Evolutionary conservation across 2,888 invertebrate genomes (phyloP).

Genomic region (Synergus umbraculus): DNA sequence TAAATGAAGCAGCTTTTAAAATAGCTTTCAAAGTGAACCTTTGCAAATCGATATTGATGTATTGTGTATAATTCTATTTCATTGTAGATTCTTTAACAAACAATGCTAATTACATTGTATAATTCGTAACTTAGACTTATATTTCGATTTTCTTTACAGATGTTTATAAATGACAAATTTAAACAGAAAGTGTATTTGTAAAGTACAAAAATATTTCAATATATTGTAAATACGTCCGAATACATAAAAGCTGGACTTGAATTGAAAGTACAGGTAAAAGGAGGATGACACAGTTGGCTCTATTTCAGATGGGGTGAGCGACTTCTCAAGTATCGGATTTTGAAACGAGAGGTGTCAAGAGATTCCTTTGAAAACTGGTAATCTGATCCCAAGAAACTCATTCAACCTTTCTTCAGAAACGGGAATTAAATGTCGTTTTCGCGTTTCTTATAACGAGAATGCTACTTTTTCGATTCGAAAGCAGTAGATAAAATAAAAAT

Average conservation of each 20-base stretch:
- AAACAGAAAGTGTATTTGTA: not conserved
- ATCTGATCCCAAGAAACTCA: constrained; percentile 45
- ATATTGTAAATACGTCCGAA: not conserved
- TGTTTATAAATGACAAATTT: not conserved
- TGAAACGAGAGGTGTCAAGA: constrained; percentile 40
- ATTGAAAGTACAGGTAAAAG: constrained; percentile 8
- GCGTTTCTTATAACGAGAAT: constrained; percentile 47
- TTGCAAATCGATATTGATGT: not conserved
- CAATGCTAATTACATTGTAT: not conserved
- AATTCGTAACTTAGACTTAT: not conserved
- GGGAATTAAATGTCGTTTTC: constrained; percentile 55
- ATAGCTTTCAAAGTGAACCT: constrained; percentile 14
- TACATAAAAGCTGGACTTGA: not conserved
- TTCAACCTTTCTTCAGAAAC: constrained; percentile 53
- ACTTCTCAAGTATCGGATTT: constrained; percentile 41
- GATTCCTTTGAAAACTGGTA: constrained; percentile 45
- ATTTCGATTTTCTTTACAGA: not conserved
- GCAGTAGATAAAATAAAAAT: not conserved
- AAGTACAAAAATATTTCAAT: constrained; percentile 20
- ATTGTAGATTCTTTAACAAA: not conserved
- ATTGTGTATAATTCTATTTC: not conserved
- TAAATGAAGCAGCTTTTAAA: not conserved
- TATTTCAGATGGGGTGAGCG: constrained; percentile 33
- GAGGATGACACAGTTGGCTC: constrained; percentile 36
- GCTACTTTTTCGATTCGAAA: constrained; percentile 47